Base-by-base conservation (phyloP, 2,888 invertebrate species). In the Anaspis maculata region DNA sequence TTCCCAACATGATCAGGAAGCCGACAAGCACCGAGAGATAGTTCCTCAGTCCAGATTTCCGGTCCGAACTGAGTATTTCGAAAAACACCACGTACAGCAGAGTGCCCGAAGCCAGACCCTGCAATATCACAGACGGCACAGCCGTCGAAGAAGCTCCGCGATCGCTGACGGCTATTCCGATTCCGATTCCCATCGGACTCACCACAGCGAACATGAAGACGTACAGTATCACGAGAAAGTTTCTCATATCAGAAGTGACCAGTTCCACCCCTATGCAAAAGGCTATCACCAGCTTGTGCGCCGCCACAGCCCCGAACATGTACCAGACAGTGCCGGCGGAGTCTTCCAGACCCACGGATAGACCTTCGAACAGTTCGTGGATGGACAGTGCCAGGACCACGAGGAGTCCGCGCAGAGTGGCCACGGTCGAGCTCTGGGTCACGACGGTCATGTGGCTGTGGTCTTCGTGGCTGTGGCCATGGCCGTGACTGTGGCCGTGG, bases 31-130 rank as follows among this genome's bases (percentile, higher is more conserved):
- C 75, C 1, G 83, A 73, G 1, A 74, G 32, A 57, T 74, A 83
- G 43, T 83, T 80, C 14, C 72, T 53, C 13, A 86, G 64, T 3
- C 85, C 85, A 23, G 51, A 72, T 64, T 55, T 62, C 16, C 67
- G 61, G 28, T 71, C 68, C 23, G 66, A 66, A 25, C 79, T 78
- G 52, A 95, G 73, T 32, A 95, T 86, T 68, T 96, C 95, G 64
- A 95, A 94, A 70, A 94, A 94, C n/a, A 94, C 91, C 10, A 96
- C 90, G 67, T 94, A 96, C 3, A 96, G 68, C 25, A 96, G 75
- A 0, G 95, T 95, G 9, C 95, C 96, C 26, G 87, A 82, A 0
- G 95, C 94, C 37, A 95, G 66, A 2, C 91, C 92, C 69, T 94
- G 85, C 9, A 77, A 64, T 7, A 82, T 69, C 24, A 79, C 78